Percentiles rank a stretch among this genome's conserved stretches.
Evolutionary conservation across 2,113 vertebrate species (phyloP).

Genomic region (Pogonocichla stellata): DNA sequence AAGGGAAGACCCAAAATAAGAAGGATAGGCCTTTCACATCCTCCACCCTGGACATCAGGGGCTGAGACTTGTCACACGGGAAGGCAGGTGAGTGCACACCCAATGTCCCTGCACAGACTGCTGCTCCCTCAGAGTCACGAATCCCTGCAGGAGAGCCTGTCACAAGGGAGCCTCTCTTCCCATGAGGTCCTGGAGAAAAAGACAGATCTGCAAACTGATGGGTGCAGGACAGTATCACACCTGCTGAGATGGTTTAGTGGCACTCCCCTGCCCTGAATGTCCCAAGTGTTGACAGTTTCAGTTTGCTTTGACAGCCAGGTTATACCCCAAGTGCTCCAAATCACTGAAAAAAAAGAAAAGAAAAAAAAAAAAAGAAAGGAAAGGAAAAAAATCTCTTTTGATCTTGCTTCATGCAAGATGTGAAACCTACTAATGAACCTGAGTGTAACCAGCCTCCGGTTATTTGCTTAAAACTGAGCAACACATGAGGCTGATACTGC

Average conservation of each 20-base stretch:
- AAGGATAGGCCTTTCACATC: neutral
- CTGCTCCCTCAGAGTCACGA: fast-evolving
- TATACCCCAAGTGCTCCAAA: neutral
- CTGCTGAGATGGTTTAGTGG: neutral
- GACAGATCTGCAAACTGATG: neutral
- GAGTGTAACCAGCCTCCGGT: neutral
- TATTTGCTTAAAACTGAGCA: neutral
- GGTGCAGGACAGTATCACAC: neutral
- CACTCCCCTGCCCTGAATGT: neutral
- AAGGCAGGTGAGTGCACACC: neutral
- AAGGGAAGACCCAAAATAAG: neutral
- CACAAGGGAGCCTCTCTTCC: neutral
- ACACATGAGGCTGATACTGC: neutral
- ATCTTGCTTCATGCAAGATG: neutral
- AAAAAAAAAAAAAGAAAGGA: no score
- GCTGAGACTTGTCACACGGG: neutral
- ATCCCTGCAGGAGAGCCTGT: neutral
- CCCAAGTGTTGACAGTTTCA: neutral
- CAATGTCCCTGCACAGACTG: neutral
- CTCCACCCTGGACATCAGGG: neutral
- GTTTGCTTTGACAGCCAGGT: neutral
- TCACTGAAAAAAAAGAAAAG: fast-evolving
- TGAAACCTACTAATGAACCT: slow-evolving; percentile 1
- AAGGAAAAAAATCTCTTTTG: neutral
- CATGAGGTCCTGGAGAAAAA: neutral